Conservation (phyloP, 2,888 invertebrate species). For the Dynastes tityus region DNA sequence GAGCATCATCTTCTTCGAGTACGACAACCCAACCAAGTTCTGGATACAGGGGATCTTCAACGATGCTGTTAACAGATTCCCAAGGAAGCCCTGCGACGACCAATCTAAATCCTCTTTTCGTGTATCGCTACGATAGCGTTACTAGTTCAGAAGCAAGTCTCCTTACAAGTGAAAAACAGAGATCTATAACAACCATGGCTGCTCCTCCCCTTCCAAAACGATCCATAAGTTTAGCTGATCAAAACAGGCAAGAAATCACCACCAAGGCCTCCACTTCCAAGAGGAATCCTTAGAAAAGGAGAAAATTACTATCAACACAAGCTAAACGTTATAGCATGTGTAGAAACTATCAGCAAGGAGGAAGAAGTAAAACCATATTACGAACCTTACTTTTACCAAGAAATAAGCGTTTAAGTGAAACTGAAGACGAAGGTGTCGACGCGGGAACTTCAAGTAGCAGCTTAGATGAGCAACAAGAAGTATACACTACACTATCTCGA, state of each 20-base stretch:
- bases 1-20: slow-evolving; percentile 79
- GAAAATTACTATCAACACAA: slow-evolving; percentile 57
- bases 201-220: slow-evolving; percentile 78
- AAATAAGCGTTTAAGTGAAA: slow-evolving; percentile 68
- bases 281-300: slow-evolving; percentile 81
- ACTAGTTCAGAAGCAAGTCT: slow-evolving; percentile 83
- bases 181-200: slow-evolving; percentile 68
- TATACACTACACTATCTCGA: slow-evolving; percentile 60
- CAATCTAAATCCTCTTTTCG: slow-evolving; percentile 82
- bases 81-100: slow-evolving; percentile 78
- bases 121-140: slow-evolving; percentile 86
- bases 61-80: slow-evolving; percentile 85
- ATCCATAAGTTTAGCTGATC: slow-evolving; percentile 76
- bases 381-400: slow-evolving; percentile 77
- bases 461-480: slow-evolving; percentile 74
- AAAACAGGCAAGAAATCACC: slow-evolving; percentile 68
- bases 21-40: slow-evolving; percentile 88
- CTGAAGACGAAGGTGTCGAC: slow-evolving; percentile 77
- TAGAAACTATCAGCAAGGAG: slow-evolving; percentile 75
- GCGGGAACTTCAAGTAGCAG: slow-evolving; percentile 73
- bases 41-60: slow-evolving; percentile 90
- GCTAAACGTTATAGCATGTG: slow-evolving; percentile 86
- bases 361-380: slow-evolving; percentile 77
- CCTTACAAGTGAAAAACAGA: slow-evolving; percentile 72
- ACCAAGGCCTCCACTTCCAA: slow-evolving; percentile 81